phyloP scores from a whole-genome alignment of 2,888 invertebrate genomes.

The Cremastinae sp. region DNA sequence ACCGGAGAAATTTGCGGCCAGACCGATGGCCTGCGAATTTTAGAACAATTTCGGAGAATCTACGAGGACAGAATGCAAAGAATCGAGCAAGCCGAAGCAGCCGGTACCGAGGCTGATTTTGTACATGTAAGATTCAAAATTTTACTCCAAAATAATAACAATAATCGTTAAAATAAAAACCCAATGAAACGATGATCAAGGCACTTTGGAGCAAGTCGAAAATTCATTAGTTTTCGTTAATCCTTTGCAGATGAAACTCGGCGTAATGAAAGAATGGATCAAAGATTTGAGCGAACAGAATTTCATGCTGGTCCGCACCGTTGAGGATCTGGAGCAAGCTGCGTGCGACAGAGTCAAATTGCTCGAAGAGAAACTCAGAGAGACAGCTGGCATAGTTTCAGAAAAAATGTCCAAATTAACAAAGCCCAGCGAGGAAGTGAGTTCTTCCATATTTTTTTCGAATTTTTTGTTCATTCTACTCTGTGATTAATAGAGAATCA shows the following conservation, averaged over 20 bases:
- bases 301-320: constrained; percentile 84
- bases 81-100: constrained; percentile 80
- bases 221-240: constrained; percentile 4
- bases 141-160: neutral
- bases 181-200: no score
- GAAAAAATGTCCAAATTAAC: constrained; percentile 71
- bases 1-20: constrained; percentile 69
- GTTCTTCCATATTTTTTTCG: neutral
- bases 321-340: constrained; percentile 86
- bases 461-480: neutral
- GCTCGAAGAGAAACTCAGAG: constrained; percentile 82
- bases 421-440: constrained; percentile 71
- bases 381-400: constrained; percentile 78
- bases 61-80: constrained; percentile 84
- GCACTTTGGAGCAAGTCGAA: no score
- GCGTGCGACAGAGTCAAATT: constrained; percentile 83
- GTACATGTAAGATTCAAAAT: constrained; percentile 66
- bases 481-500: neutral
- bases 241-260: constrained; percentile 84
- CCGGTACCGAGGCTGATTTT: constrained; percentile 65
- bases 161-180: neutral
- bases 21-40: constrained; percentile 77
- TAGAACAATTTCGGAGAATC: constrained; percentile 84
- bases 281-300: constrained; percentile 86
- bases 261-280: constrained; percentile 85